These are phyloP conservation scores for Mallotus villosus DNA, from an alignment of 2,797 vertebrate species.

Conservation along the genomic window DNA sequence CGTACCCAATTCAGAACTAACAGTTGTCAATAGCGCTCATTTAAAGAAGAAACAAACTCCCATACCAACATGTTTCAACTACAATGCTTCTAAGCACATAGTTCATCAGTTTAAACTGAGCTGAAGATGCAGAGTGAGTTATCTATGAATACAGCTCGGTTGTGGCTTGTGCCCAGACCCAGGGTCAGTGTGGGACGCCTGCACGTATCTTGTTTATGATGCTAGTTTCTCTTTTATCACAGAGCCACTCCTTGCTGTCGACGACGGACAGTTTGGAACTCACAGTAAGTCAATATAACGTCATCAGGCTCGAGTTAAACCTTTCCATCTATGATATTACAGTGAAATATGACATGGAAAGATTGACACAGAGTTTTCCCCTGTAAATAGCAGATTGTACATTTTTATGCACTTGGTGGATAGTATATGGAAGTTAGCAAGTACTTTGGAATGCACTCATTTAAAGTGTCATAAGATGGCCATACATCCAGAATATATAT, in stretches of 20 bases:
- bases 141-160: conserved; percentile 18
- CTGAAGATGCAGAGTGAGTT: not conserved
- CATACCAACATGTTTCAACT: no score
- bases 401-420: not conserved
- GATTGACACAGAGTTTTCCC: no score
- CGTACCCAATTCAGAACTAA: no score
- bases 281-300: conserved; percentile 81
- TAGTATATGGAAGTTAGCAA: not conserved
- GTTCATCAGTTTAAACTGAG: not conserved
- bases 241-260: conserved; percentile 77
- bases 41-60: no score
- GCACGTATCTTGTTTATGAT: conserved; percentile 16
- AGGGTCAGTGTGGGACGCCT: not conserved
- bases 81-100: not conserved
- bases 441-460: not conserved
- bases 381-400: not conserved
- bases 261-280: conserved; percentile 90
- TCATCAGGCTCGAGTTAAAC: not conserved
- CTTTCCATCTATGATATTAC: not conserved
- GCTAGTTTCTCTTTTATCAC: conserved; percentile 57
- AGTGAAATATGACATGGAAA: no score
- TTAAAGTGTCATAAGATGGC: not conserved
- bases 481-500: not conserved
- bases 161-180: conserved; percentile 34
- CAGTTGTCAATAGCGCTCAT: no score